Evolutionary conservation across 64 coral and sea anemone species (phyloP), one percentile per base, ranked within the genome.

Genomic region (Actinia equina): DNA sequence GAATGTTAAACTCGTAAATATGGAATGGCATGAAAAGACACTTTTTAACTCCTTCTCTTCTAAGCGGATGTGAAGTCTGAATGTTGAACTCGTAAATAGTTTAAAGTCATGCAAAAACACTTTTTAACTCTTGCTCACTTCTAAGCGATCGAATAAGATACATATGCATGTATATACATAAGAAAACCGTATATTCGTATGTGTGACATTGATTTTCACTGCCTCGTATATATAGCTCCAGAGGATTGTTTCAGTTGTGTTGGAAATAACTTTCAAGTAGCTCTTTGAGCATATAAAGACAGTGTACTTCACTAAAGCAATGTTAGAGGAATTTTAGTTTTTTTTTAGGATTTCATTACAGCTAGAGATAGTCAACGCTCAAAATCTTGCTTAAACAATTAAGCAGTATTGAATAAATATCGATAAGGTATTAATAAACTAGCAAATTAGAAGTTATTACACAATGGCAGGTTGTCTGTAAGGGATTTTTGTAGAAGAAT

Each of bases 61-160:
- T 52, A 20, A 51, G 62, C 49, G 78, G 45, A 80, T 16, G 25
- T 37, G 30, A 97, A 97, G 58, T 90, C 85, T 80, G 94, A 97
- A 87, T 82, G 55, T 60, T 19, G 46, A 86, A 27, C 27, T 27
- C 52, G 78, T 44, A 81, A 44, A 46, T 79, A 44, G 12, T 79
- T 9, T 43, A 79, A 43, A 79, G 30, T 44, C 17, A 44, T 49
- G 17, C 30, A 81, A 49, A 81, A 11, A 81, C 78, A 18, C 78
- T 44, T 49, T 37, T 44, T 6, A 81, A 81, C 78, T 44, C 22
- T 46, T 81, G 0, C 44, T 81, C 19, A 37, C 30, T 17, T 52
- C 49, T 52, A 20, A 51, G 62, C 49, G 78, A 22, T 52, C 44
- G 27, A 5, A 17, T 44, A 81, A 46, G 77, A 44, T 79, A 60